Base-by-base conservation (phyloP, 2,113 vertebrate genomes). In the Solenodon paradoxus region DNA sequence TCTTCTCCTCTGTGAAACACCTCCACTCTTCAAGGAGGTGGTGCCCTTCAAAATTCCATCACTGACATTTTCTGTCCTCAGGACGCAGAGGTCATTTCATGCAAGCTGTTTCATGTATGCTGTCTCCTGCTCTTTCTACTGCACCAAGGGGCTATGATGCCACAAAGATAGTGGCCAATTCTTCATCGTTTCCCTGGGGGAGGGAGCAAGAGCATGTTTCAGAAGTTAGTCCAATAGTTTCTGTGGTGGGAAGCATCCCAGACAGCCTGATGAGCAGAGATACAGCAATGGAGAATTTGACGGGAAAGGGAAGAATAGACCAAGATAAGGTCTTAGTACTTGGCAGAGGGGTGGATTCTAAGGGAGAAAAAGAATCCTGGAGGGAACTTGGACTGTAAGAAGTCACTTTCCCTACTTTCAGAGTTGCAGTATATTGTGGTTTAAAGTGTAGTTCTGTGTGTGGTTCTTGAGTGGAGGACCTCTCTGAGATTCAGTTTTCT, bases 1-100 rank as follows among this genome's bases (percentile, higher is more conserved):
- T 82, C 88, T 84, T 63, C 89, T 92, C 68, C 61, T 75, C 82
- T 40, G 90, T 92, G 88, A 95, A 90, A 94, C 68, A 88, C 86
- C 72, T 78, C 95, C 45, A 2, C 40, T 92, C 88, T 74, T 32
- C 90, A 74, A 90, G 90, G 91, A 92, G 90, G 55, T 19, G 51
- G 35, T 81, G 72, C 61, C 91, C 85, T 91, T 93, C 92, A 51
- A n/a, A 71, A 82, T 66, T 84, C 85, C 84, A 55, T 6, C 26
- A 13, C 63, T 15, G 80, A 53, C 47, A 22, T 86, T 91, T 81
- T 94, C 93, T 78, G 59, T 51, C 72, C 82, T 66, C 68, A 63
- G 88, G 35, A 40, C 49, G 88, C 77, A 72, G 61, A 94, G 84
- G 77, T 83, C 85, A 79, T 82, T 59, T 51, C 38, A 42, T 35